Percentiles rank a stretch among this genome's conserved stretches.
Evolutionary conservation across 2,888 invertebrate species (phyloP).

Genomic region (Eurytoma adleriae): DNA sequence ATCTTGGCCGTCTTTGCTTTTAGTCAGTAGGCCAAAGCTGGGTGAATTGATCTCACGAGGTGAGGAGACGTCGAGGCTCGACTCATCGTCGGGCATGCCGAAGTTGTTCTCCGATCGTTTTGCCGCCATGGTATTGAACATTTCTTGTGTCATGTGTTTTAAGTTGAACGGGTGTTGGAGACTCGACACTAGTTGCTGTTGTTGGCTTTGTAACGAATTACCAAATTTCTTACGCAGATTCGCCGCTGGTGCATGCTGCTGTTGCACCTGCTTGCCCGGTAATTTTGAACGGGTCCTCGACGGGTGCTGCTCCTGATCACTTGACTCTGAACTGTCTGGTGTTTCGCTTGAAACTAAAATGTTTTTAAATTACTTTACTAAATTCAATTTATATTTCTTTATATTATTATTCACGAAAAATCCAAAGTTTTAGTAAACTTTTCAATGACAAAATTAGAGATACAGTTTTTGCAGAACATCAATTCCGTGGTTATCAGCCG

Average conservation of each 20-base stretch:
- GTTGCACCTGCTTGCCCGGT: not conserved
- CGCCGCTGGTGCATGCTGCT: slow-evolving; percentile 62
- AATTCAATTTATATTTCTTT: not conserved
- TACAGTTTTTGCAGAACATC: too few species aligned
- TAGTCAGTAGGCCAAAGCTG: slow-evolving; percentile 78
- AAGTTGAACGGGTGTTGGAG: slow-evolving; percentile 73
- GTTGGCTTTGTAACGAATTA: slow-evolving; percentile 70
- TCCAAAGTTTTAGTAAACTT: too few species aligned
- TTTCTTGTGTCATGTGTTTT: slow-evolving; percentile 75
- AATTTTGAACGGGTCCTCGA: slow-evolving; percentile 56
- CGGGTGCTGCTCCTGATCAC: slow-evolving; percentile 70
- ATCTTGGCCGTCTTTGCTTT: slow-evolving; percentile 79
- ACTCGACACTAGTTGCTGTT: slow-evolving; percentile 67
- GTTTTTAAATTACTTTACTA: not conserved
- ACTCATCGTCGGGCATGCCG: slow-evolving; percentile 81
- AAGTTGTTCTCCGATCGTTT: slow-evolving; percentile 76
- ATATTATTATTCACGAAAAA: not conserved
- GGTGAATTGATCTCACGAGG: slow-evolving; percentile 83
- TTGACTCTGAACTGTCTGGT: slow-evolving; percentile 73
- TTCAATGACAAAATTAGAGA: too few species aligned
- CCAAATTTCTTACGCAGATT: slow-evolving; percentile 71
- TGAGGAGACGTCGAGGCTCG: slow-evolving; percentile 82
- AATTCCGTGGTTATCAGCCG: too few species aligned
- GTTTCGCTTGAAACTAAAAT: slow-evolving; percentile 72
- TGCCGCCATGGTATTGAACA: slow-evolving; percentile 72